phyloP scores from a whole-genome alignment of 1,140 invertebrate species.

The Papilio aristodemus region DNA sequence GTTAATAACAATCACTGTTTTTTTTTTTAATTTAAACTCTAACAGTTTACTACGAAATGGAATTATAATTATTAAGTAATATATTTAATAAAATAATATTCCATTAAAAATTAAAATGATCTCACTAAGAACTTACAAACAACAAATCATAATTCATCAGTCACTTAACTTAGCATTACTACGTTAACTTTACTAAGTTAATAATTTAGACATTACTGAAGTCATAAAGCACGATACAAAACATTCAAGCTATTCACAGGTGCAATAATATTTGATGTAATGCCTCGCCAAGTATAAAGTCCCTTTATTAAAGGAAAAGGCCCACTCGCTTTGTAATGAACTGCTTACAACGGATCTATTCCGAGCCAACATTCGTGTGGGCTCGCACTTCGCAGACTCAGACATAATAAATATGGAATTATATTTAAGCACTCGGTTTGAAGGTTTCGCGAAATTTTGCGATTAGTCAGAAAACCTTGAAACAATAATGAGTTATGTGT shows the following conservation, averaged over 20 bases:
- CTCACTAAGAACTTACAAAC: too few relatives aligned
- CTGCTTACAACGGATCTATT: not conserved
- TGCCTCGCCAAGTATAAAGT: constrained; percentile 21
- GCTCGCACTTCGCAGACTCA: constrained; percentile 7
- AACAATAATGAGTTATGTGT: constrained; percentile 14
- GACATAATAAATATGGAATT: constrained; percentile 19
- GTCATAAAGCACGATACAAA: constrained; percentile 1
- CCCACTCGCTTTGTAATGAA: constrained; percentile 26
- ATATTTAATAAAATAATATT: too few relatives aligned
- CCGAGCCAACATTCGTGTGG: constrained; percentile 26
- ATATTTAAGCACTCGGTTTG: constrained; percentile 27
- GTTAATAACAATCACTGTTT: too few relatives aligned
- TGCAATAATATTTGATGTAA: constrained; percentile 27
- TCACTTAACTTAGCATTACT: not conserved
- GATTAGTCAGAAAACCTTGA: constrained; percentile 31
- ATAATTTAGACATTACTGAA: constrained; percentile 23
- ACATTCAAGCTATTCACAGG: constrained; percentile 27
- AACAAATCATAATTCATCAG: not conserved
- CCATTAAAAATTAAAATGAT: too few relatives aligned
- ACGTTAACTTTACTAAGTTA: constrained; percentile 6
- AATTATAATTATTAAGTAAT: too few relatives aligned
- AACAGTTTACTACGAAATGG: too few relatives aligned
- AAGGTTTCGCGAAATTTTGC: constrained; percentile 34
- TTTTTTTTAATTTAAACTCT: too few relatives aligned
- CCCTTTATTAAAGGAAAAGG: constrained; percentile 16